Percentiles rank a stretch among this genome's conserved stretches.
These are phyloP conservation scores for Hypotaenidia philippensis DNA, from an alignment of 2,797 vertebrate species.

Conservation along the genomic window DNA sequence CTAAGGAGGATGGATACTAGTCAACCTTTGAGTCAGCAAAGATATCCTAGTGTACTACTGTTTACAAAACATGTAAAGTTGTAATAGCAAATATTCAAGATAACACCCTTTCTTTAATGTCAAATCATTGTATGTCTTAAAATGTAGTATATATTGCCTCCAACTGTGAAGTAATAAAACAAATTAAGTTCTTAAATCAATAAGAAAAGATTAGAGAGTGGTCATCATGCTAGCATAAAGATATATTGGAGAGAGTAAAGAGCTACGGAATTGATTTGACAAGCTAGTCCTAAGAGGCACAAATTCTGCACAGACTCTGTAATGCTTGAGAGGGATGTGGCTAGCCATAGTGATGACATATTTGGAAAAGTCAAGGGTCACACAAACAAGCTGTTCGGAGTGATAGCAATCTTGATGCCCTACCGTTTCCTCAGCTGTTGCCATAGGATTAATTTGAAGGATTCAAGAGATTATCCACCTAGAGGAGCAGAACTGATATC, in stretches of 20 bases:
- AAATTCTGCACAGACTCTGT: background rate
- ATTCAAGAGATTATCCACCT: slow-evolving; percentile 33
- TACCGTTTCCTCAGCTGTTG: background rate
- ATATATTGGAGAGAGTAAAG: background rate
- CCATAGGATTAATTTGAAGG: slow-evolving; percentile 7
- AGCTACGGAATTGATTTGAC: background rate
- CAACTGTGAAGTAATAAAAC: background rate
- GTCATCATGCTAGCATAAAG: background rate
- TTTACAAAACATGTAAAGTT: background rate
- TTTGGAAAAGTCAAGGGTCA: slow-evolving; percentile 11
- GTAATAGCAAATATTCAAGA: background rate
- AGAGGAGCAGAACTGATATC: background rate
- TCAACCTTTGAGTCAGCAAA: background rate
- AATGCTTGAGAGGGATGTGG: background rate
- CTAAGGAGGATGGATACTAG: background rate
- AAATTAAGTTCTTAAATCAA: background rate
- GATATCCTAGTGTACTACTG: background rate
- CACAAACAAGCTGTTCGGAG: background rate
- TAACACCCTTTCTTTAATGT: background rate
- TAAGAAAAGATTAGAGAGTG: background rate
- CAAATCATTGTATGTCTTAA: background rate
- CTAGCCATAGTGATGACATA: background rate
- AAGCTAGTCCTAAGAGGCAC: background rate
- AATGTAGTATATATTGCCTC: background rate
- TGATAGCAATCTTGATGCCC: background rate